Percentiles rank a stretch among this genome's conserved stretches.
Evolutionary conservation across 2,888 invertebrate genomes (phyloP).

Genomic region (Biston betularia): DNA sequence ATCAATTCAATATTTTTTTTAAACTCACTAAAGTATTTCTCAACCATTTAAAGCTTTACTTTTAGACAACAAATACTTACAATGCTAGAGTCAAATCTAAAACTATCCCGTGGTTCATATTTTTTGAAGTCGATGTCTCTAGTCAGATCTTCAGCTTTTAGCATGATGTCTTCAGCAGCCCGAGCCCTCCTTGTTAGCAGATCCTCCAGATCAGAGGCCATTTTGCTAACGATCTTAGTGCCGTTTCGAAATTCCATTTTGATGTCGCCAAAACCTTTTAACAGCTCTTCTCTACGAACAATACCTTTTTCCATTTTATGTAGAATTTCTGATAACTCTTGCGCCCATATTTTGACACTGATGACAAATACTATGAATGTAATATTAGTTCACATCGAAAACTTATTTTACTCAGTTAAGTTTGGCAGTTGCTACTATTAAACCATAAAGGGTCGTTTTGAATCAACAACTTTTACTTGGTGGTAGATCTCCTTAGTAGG

Average conservation of each 20-base stretch:
- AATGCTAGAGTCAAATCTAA: constrained; percentile 67
- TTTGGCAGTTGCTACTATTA: too few species aligned
- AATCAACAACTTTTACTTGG: too few species aligned
- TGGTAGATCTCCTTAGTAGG: too few species aligned
- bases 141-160: constrained; percentile 63
- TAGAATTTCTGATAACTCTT: constrained; percentile 65
- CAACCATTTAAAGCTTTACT: background rate
- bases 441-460: too few species aligned
- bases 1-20: too few species aligned
- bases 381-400: background rate
- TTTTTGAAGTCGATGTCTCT: constrained; percentile 53
- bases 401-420: too few species aligned
- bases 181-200: constrained; percentile 62
- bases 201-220: constrained; percentile 64
- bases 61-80: constrained; percentile 57
- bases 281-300: constrained; percentile 64
- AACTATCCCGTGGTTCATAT: constrained; percentile 52
- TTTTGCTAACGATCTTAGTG: constrained; percentile 67
- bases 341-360: constrained; percentile 74
- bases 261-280: constrained; percentile 65
- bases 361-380: constrained; percentile 9
- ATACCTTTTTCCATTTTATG: constrained; percentile 64
- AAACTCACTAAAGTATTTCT: too few species aligned
- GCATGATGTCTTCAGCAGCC: constrained; percentile 74
- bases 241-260: constrained; percentile 69